phyloP scores from a whole-genome alignment of 37 sponge, comb jelly and placozoan species.

The Oopsacas minuta region DNA sequence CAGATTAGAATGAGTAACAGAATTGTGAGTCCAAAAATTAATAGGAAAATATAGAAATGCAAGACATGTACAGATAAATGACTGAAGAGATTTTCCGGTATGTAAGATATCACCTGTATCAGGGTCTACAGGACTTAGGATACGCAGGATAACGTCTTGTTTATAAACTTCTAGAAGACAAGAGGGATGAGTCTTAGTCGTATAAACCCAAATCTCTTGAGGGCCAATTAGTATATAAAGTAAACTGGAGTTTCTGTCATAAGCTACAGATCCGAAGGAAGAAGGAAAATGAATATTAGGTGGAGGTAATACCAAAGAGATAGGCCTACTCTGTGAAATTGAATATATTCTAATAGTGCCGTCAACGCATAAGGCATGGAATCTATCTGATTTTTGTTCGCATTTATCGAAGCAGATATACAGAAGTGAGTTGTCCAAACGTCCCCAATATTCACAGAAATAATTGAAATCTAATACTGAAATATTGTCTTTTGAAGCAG shows the following conservation, averaged over 20 bases:
- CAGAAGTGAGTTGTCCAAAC: background rate
- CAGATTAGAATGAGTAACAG: background rate
- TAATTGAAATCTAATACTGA: background rate
- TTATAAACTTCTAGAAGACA: background rate
- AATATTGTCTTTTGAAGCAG: background rate
- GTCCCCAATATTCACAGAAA: conserved; percentile 1
- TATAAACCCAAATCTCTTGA: conserved; percentile 6
- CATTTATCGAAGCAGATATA: background rate
- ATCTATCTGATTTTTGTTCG: background rate
- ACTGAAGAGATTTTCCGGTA: background rate
- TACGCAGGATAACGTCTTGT: background rate
- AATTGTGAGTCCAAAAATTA: background rate
- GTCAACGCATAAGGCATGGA: background rate
- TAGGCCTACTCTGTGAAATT: background rate
- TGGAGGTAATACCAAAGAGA: background rate
- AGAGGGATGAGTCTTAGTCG: background rate
- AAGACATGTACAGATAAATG: background rate
- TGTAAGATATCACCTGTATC: background rate
- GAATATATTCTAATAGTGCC: background rate
- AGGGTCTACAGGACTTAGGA: background rate
- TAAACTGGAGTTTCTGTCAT: background rate
- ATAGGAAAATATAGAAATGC: background rate
- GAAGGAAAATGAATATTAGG: background rate
- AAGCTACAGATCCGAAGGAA: background rate
- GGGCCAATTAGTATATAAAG: background rate